These are phyloP conservation scores for Loxodonta africana DNA, from an alignment of 2,113 vertebrate genomes.

Conservation along the genomic window DNA sequence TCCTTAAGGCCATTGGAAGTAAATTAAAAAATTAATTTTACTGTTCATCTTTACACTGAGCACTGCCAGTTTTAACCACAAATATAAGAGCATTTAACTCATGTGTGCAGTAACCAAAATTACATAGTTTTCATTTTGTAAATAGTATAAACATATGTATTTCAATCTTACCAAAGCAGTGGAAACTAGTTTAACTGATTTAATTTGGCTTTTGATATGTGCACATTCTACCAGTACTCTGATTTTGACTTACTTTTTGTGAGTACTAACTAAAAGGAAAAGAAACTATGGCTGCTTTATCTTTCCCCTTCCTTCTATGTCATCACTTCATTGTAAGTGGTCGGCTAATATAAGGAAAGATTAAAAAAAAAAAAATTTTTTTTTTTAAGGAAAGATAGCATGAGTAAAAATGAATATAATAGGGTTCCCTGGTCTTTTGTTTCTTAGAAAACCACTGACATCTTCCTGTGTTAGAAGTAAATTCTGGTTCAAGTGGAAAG, in stretches of 20 bases:
- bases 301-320: neutral
- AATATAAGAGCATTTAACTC: constrained; percentile 16
- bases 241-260: neutral
- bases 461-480: neutral
- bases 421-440: neutral
- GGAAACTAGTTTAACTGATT: neutral
- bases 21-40: constrained; percentile 40
- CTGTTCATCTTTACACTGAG: neutral
- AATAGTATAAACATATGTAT: neutral
- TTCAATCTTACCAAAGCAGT: neutral
- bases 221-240: neutral
- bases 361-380: too few relatives aligned
- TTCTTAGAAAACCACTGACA: neutral
- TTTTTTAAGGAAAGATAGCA: neutral
- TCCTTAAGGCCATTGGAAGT: constrained; percentile 40
- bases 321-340: neutral
- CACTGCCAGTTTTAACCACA: constrained; percentile 46
- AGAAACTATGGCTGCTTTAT: neutral
- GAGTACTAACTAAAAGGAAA: constrained; percentile 19
- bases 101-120: neutral
- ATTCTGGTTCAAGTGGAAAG: constrained; percentile 24
- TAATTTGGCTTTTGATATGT: neutral
- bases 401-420: neutral
- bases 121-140: neutral
- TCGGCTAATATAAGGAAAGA: neutral